These are phyloP conservation scores for Pipistrellus pygmaeus DNA, from an alignment of 2,797 vertebrate species.

Conservation along the genomic window DNA sequence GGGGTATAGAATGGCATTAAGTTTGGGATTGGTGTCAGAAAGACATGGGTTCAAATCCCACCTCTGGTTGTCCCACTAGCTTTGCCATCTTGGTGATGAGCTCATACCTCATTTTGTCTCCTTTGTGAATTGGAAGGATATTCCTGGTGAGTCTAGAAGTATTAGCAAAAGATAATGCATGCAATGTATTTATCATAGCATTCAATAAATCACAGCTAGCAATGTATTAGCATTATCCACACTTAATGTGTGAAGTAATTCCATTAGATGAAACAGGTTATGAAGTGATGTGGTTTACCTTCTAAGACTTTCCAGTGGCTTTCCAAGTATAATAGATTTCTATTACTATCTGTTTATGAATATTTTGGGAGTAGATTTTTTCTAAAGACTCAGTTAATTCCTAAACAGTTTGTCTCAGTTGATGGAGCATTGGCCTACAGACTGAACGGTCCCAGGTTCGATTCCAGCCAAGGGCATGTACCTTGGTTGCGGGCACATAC, in stretches of 20 bases:
- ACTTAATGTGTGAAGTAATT: slow-evolving; percentile 62
- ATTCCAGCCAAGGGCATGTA: no score
- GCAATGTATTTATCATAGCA: background rate
- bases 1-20: accelerated
- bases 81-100: background rate
- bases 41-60: background rate
- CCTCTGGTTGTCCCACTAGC: background rate
- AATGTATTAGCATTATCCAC: slow-evolving; percentile 40
- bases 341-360: slow-evolving; percentile 43
- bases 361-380: slow-evolving; percentile 36
- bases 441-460: no score
- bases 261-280: slow-evolving; percentile 27
- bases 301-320: background rate
- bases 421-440: no score
- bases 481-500: no score
- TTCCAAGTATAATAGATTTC: slow-evolving; percentile 14
- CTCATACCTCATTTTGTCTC: background rate
- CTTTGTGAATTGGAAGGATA: background rate
- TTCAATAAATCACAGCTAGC: slow-evolving; percentile 39
- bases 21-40: background rate
- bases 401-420: no score
- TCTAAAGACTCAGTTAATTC: background rate
- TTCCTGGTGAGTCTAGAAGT: background rate
- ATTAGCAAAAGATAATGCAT: background rate
- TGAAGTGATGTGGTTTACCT: background rate